Percentiles rank a stretch among this genome's conserved stretches.
These are phyloP conservation scores for Ceryle rudis DNA, from an alignment of 2,797 vertebrate species.

Conservation along the genomic window DNA sequence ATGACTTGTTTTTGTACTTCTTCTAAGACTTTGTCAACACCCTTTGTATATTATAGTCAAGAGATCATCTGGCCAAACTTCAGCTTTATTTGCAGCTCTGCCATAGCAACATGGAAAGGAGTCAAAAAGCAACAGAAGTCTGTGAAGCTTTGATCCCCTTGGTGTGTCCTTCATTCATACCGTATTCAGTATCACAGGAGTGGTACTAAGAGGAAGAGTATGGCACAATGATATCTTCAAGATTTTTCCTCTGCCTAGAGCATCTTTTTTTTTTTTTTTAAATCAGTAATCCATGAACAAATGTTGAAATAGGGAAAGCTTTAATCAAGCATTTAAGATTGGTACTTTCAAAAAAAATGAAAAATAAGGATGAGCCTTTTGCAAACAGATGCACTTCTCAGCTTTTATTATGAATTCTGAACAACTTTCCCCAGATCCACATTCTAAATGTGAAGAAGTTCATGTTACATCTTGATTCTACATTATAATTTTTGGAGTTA, in stretches of 20 bases:
- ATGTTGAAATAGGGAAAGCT: background rate
- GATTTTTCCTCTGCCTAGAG: background rate
- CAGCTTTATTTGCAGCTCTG: background rate
- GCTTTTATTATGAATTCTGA: background rate
- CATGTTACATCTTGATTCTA: background rate
- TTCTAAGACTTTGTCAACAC: background rate
- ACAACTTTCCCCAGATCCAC: background rate
- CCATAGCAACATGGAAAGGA: background rate
- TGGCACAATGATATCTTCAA: background rate
- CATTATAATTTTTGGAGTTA: background rate
- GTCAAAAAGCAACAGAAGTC: background rate
- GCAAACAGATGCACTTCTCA: background rate
- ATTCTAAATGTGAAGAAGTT: background rate
- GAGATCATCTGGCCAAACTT: background rate
- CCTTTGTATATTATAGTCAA: background rate
- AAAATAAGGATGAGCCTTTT: background rate
- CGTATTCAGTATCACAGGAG: background rate
- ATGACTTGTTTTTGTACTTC: background rate
- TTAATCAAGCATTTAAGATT: background rate
- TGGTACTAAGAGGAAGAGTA: background rate
- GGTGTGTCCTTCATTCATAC: background rate
- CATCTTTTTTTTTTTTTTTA: background rate
- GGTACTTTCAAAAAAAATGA: background rate
- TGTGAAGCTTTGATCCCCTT: background rate
- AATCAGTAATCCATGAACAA: background rate